phyloP scores from a whole-genome alignment of 2,888 invertebrate genomes.

The Torymus texanus region DNA sequence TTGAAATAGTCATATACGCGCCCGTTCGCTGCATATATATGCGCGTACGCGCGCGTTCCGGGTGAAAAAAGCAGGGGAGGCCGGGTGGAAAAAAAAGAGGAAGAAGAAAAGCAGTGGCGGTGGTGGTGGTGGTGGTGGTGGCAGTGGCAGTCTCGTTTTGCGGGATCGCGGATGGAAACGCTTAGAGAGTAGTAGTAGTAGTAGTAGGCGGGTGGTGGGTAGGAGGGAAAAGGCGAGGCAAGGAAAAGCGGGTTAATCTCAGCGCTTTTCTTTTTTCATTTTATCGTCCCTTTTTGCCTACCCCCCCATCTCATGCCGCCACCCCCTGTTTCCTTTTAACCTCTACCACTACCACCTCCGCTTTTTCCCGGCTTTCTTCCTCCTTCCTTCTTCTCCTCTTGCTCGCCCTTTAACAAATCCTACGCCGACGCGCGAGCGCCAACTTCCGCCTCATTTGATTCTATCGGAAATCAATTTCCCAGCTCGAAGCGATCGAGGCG shows the following conservation, averaged over 20 bases:
- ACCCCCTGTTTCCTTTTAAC: not conserved
- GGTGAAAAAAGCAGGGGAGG: constrained; percentile 9
- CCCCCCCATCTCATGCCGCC: constrained; percentile 21
- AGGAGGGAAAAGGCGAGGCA: not conserved
- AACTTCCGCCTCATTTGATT: constrained; percentile 48
- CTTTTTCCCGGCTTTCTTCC: no score
- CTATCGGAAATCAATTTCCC: constrained; percentile 54
- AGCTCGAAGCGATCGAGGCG: constrained; percentile 37
- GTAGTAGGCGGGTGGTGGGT: no score
- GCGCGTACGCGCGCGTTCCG: not conserved
- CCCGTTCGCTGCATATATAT: not conserved
- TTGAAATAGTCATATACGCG: constrained; percentile 40
- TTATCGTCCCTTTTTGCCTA: not conserved
- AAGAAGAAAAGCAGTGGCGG: not conserved
- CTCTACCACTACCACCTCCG: no score
- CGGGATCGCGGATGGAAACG: not conserved
- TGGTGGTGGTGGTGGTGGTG: not conserved
- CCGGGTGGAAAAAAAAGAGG: not conserved
- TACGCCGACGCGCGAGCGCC: not conserved
- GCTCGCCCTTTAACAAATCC: constrained; percentile 36
- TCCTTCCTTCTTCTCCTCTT: not conserved
- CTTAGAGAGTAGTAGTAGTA: no score
- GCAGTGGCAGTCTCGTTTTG: not conserved
- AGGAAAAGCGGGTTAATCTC: constrained; percentile 41
- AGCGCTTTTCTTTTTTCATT: constrained; percentile 12